Percentiles rank a stretch among this genome's conserved stretches.
Evolutionary conservation across 2,113 vertebrate species (phyloP).

Genomic region (Clarias magur): DNA sequence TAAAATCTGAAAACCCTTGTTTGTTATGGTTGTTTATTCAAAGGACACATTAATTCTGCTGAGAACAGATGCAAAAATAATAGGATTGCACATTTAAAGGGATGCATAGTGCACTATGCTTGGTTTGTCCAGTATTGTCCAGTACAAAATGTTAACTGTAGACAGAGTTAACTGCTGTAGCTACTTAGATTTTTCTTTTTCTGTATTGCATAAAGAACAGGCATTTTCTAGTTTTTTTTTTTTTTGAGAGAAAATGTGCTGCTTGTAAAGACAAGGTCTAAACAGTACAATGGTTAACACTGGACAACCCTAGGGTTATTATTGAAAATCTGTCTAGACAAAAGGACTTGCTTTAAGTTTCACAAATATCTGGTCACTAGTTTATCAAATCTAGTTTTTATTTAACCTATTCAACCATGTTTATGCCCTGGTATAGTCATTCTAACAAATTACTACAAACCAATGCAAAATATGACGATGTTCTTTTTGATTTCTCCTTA

Average conservation of each 20-base stretch:
- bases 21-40: constrained; percentile 48
- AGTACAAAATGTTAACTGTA: constrained; percentile 63
- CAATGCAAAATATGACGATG: background rate
- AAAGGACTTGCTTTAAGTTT: constrained; percentile 81
- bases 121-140: constrained; percentile 80
- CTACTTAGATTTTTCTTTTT: constrained; percentile 61
- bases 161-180: constrained; percentile 65
- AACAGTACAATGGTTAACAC: constrained; percentile 33
- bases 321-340: constrained; percentile 32
- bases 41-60: constrained; percentile 74
- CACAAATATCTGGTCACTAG: constrained; percentile 54
- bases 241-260: background rate
- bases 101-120: constrained; percentile 72
- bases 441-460: constrained; percentile 8
- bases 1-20: constrained; percentile 76
- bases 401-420: background rate
- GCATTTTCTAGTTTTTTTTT: too few species aligned
- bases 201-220: constrained; percentile 64
- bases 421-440: background rate
- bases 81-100: constrained; percentile 62
- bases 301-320: constrained; percentile 26
- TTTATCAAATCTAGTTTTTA: constrained; percentile 29
- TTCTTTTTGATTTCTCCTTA: background rate
- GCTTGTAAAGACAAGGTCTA: constrained; percentile 10
- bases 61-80: constrained; percentile 69